Evolutionary conservation across 2,888 invertebrate genomes (phyloP).

Genomic region (Hemicrepidius hirtus): DNA sequence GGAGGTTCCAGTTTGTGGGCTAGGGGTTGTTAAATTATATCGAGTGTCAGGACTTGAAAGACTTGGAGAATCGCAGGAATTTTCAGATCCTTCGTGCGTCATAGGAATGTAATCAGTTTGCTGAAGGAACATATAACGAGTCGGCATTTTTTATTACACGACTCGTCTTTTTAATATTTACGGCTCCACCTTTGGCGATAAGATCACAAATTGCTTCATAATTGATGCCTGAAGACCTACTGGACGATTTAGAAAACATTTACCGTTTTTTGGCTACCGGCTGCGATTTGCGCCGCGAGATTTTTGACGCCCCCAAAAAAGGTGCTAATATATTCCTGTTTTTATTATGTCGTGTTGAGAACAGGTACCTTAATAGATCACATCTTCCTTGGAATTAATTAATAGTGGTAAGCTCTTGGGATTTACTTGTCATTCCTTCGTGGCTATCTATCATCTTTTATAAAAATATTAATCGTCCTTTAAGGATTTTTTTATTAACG

Average conservation of each 20-base stretch:
- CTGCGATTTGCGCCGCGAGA: neutral
- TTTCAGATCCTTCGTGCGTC: slow-evolving; percentile 66
- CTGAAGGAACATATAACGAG: slow-evolving; percentile 63
- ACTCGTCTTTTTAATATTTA: slow-evolving; percentile 38
- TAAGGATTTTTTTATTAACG: neutral
- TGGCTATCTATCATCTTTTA: too few relatives aligned
- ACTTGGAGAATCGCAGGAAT: slow-evolving; percentile 68
- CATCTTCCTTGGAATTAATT: too few relatives aligned
- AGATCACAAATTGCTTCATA: slow-evolving; percentile 44
- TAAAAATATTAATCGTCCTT: neutral
- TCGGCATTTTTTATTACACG: slow-evolving; percentile 50
- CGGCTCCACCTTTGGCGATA: slow-evolving; percentile 37
- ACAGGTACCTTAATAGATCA: slow-evolving; percentile 3
- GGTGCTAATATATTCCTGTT: slow-evolving; percentile 15
- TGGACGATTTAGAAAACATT: slow-evolving; percentile 37
- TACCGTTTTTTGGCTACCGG: slow-evolving; percentile 34
- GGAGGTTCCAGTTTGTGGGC: slow-evolving; percentile 64
- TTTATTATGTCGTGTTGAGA: neutral
- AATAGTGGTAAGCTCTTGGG: too few relatives aligned
- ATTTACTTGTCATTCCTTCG: too few relatives aligned
- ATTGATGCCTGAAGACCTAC: slow-evolving; percentile 33
- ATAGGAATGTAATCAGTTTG: slow-evolving; percentile 59
- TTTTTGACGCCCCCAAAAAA: slow-evolving; percentile 25
- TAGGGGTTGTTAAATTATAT: slow-evolving; percentile 64
- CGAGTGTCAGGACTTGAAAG: slow-evolving; percentile 68